Percentiles rank a stretch among this genome's conserved stretches.
Conservation (phyloP, 1,140 invertebrate species). For the Drosophila subpulchrella region DNA sequence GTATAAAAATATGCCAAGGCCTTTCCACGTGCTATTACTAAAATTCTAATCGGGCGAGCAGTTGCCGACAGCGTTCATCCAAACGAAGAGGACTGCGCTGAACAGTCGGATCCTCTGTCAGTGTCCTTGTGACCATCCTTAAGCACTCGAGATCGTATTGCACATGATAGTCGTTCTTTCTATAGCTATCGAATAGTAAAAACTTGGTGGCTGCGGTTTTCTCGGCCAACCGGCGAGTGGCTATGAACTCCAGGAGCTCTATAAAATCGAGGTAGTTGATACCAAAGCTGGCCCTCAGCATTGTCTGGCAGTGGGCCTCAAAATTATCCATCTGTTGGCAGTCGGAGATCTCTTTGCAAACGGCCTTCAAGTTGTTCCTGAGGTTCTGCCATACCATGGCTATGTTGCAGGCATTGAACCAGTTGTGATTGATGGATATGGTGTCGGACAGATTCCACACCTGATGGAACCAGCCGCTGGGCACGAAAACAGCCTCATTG, state of each 20-base stretch:
- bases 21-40: slow-evolving; percentile 12
- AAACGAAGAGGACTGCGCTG: slow-evolving; percentile 49
- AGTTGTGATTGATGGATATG: slow-evolving; percentile 99
- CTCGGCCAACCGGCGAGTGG: slow-evolving; percentile 85
- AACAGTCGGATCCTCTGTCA: slow-evolving; percentile 58
- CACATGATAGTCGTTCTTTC: slow-evolving; percentile 66
- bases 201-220: slow-evolving; percentile 37
- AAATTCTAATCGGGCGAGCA: slow-evolving; percentile 30
- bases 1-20: slow-evolving; percentile 69
- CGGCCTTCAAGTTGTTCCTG: slow-evolving; percentile 87
- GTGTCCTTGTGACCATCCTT: slow-evolving; percentile 27
- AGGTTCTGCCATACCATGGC: slow-evolving; percentile 90
- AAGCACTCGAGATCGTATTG: slow-evolving; percentile 65
- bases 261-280: slow-evolving; percentile 92
- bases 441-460: slow-evolving; percentile 97
- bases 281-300: slow-evolving; percentile 93
- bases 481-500: slow-evolving; percentile 97
- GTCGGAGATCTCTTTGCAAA: slow-evolving; percentile 92
- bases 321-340: slow-evolving; percentile 90
- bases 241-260: slow-evolving; percentile 88
- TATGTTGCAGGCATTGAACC: slow-evolving; percentile 97
- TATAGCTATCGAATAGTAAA: slow-evolving; percentile 67
- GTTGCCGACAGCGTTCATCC: slow-evolving; percentile 21
- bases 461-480: slow-evolving; percentile 98
- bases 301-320: slow-evolving; percentile 90